phyloP scores from a whole-genome alignment of 2,888 invertebrate species.

The Oscheius sp. region DNA sequence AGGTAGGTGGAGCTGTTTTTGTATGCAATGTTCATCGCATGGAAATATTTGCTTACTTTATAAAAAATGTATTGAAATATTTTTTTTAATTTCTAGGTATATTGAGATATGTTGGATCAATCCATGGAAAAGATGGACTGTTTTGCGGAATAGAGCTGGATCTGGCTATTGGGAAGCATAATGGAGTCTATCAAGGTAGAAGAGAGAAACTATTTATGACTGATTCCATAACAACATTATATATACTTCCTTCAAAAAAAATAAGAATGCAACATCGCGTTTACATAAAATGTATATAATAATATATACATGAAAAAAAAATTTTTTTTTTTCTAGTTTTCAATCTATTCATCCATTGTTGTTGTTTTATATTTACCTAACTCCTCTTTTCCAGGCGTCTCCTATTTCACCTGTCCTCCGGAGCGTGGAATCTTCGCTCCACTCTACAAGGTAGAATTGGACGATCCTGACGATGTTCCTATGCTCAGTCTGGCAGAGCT shows the following conservation, averaged over 20 bases:
- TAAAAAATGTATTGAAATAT: too few relatives aligned
- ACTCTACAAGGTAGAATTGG: constrained; percentile 62
- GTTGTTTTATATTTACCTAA: too few relatives aligned
- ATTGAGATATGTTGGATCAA: constrained; percentile 76
- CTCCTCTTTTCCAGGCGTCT: constrained; percentile 73
- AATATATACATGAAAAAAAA: too few relatives aligned
- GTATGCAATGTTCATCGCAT: neutral
- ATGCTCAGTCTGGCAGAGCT: constrained; percentile 16
- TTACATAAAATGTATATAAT: too few relatives aligned
- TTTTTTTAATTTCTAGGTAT: constrained; percentile 74
- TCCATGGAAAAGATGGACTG: constrained; percentile 75
- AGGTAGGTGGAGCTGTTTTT: constrained; percentile 13
- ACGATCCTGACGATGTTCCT: constrained; percentile 33
- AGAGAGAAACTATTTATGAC: too few relatives aligned
- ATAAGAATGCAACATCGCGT: too few relatives aligned
- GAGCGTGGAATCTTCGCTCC: constrained; percentile 78
- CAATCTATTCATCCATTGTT: too few relatives aligned
- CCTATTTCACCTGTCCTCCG: constrained; percentile 77
- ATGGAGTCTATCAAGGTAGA: constrained; percentile 73
- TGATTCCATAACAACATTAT: too few relatives aligned
- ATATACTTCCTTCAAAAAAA: too few relatives aligned
- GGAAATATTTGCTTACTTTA: neutral
- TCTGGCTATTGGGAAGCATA: constrained; percentile 76
- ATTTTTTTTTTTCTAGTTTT: too few relatives aligned
- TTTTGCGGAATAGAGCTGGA: constrained; percentile 79